Evolutionary conservation across 2,797 vertebrate species (phyloP).

Genomic region (Avahi laniger): DNA sequence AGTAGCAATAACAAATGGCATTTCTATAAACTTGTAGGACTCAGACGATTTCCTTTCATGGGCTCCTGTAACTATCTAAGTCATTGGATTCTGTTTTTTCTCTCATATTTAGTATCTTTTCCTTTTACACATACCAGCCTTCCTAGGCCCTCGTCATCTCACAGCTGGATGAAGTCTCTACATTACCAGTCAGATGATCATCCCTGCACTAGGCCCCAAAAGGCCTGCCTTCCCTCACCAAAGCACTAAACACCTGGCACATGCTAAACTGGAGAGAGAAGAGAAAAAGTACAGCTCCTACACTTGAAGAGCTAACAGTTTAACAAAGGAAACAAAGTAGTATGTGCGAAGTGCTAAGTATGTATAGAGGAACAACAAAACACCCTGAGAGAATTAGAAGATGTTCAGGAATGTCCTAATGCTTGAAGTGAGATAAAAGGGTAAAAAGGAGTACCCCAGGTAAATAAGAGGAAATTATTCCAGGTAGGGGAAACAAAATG

Average conservation of each 20-base stretch:
- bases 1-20: background rate
- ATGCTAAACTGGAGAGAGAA: background rate
- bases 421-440: constrained; percentile 12
- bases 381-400: background rate
- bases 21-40: background rate
- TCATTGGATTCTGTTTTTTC: background rate
- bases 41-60: background rate
- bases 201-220: background rate
- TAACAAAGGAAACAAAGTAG: background rate
- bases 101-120: background rate
- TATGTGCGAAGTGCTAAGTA: background rate
- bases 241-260: background rate
- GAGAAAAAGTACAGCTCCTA: background rate
- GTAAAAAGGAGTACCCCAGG: background rate
- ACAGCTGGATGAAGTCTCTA: background rate
- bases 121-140: background rate
- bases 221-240: background rate
- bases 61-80: background rate
- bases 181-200: background rate
- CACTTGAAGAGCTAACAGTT: background rate
- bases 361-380: background rate
- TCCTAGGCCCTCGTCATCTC: background rate
- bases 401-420: constrained; percentile 17
- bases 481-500: background rate
- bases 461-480: background rate